Base-by-base conservation (phyloP, 2,113 vertebrate species). In the Centropus unirufus region DNA sequence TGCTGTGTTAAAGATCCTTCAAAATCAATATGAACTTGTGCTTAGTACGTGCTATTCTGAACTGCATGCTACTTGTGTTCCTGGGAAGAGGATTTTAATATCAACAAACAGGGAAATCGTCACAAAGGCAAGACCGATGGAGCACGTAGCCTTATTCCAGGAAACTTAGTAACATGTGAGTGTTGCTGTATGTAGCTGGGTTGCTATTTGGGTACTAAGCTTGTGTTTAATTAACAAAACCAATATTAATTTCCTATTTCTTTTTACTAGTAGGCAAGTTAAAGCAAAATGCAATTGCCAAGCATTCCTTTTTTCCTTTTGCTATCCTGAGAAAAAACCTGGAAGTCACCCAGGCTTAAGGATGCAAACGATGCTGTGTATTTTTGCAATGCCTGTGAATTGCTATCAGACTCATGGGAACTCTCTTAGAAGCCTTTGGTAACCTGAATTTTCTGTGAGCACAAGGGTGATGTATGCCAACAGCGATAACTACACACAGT, bases 71-170 rank as follows among this genome's bases (percentile, higher is more conserved):
- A 52, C 14, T 89, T 64, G 7, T 11, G 49, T 30, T 77, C 54
- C 83, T 90, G 83, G 91, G 92, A 96, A 91, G 59, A 67, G 32
- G 26, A 63, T 90, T 96, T 77, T 92, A 68, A 47, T 79, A 72
- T 87, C 89, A 97, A 78, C 85, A 93, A 94, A 88, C 79, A 80
- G 15, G 21, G 64, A 86, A 78, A 42, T 14, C 49, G 72, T 94
- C 34, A 80, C 64, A 95, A 70, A 92, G 75, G 79, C 70, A 91
- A 83, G 57, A 83, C 6, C 77, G 46, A 8, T 15, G 51, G 63
- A 77, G 83, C 87, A 88, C 8, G 7, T 74, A 78, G 82, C 15
- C 34, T 83, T 59, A 16, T 83, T 93, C 93, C 52, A 61, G 68
- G 47, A 78, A 93, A 74, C 51, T 4, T 36, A 40, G 51, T 49